These are phyloP conservation scores for Sapayoa aenigma DNA, from an alignment of 2,113 vertebrate genomes.

Conservation along the genomic window DNA sequence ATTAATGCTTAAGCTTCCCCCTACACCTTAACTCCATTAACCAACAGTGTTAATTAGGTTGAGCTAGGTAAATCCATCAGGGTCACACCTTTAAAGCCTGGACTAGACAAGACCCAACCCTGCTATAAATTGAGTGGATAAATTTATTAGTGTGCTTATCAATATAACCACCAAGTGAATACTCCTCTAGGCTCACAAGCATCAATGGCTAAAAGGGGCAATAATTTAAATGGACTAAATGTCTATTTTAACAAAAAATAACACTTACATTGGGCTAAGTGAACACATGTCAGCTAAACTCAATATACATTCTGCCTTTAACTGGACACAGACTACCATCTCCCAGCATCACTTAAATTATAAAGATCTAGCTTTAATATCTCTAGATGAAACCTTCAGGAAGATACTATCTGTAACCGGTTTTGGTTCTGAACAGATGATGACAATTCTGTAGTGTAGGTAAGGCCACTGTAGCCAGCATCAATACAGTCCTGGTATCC, in stretches of 20 bases:
- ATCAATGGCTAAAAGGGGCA: background rate
- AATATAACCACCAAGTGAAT: background rate
- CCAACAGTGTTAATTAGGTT: background rate
- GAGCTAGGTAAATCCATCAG: slow-evolving; percentile 14
- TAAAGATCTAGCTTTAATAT: background rate
- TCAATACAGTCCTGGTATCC: accelerated
- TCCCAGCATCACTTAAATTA: background rate
- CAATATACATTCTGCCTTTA: background rate
- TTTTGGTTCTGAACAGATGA: background rate
- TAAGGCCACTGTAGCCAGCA: background rate
- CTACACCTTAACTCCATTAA: slow-evolving; percentile 18
- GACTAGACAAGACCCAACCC: background rate
- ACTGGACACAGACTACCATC: background rate
- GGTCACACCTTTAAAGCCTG: background rate
- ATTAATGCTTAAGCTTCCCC: background rate
- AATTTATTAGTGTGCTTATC: slow-evolving; percentile 9
- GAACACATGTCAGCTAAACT: background rate
- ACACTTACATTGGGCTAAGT: background rate
- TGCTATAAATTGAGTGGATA: background rate
- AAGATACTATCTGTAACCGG: background rate
- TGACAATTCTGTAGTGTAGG: background rate
- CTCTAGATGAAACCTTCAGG: background rate
- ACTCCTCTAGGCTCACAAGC: background rate
- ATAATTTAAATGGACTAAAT: background rate
- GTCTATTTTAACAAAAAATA: background rate